Evolutionary conservation across 2,888 invertebrate genomes (phyloP), one percentile per base, ranked within the genome.

Genomic region (Melanotus villosus): DNA sequence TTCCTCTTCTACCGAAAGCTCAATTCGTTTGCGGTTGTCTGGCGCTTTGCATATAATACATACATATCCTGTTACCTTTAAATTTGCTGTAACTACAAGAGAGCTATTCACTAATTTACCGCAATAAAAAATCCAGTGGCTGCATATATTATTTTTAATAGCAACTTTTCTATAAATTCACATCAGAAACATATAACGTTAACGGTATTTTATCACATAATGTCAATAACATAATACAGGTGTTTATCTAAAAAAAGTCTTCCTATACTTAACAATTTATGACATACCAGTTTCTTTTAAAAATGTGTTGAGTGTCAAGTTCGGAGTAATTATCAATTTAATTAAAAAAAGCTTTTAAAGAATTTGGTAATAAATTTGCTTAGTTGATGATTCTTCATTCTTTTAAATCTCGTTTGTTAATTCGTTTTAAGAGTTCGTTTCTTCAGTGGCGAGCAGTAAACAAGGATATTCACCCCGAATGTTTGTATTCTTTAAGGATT

Each of bases 91-190:
- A 19, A 21, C 18, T 43, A 16, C 23, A 47, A 47, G 26, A 21
- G 34, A 63, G 10, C 41, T 45, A 47, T 60, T 34, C 41, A 38
- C 50, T 63, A 63, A 63, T 63, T 63, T 52, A 38, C 16, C 7
- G 23, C 50, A 36, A 45, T 64, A 38, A 56, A 64, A 52, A 38
- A 64, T 56, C 26, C 64, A 34, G 64, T 64, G 56, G 64, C 54
- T 56, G 64, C 26, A 64, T 64, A 56, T 56, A 56, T 54, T 63
- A 63, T 34, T 41, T 47, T 63, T 63, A 63, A 63, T 63, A 30
- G 50, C 36, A 43, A 63, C 34, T 63, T 62, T 59, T 36, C 14
- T 50, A 43, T 45, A 21, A 34, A 43, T 18, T 19, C 16, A 34
- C 21, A 47, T 19, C 52, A 41, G 23, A 63, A 63, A 41, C 23